A percentile compares a stretch with the other conserved stretches of the same genome.
Conservation (phyloP, 2,888 invertebrate genomes). For the Amblyteles armatorius region DNA sequence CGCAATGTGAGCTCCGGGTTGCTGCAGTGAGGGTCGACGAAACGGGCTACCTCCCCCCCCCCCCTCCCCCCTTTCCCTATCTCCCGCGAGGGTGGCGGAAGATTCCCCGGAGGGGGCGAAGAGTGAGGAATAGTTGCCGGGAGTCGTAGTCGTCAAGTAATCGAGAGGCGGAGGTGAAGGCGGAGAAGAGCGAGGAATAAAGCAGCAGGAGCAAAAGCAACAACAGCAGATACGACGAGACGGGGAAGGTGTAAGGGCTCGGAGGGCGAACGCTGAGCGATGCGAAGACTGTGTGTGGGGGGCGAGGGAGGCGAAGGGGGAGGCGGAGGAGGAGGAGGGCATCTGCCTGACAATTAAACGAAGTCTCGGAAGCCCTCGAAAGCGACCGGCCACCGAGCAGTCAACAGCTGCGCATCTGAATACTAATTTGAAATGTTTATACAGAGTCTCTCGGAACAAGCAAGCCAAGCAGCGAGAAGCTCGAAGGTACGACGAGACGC, state of each 20-base stretch:
- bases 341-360: conserved; percentile 84
- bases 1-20: conserved; percentile 64
- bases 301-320: conserved; percentile 60
- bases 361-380: conserved; percentile 83
- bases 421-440: conserved; percentile 84
- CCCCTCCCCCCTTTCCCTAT: not conserved
- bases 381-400: conserved; percentile 80
- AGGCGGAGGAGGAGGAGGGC: conserved; percentile 75
- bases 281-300: conserved; percentile 67
- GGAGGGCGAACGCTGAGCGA: conserved; percentile 55
- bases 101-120: conserved; percentile 62
- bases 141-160: conserved; percentile 36
- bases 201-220: conserved; percentile 34
- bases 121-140: conserved; percentile 14
- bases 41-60: conserved; percentile 35
- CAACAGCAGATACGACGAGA: conserved; percentile 37
- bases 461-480: conserved; percentile 34
- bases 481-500: conserved; percentile 28
- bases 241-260: conserved; percentile 65
- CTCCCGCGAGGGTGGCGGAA: conserved; percentile 64
- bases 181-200: conserved; percentile 36
- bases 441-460: conserved; percentile 77
- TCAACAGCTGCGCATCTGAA: conserved; percentile 84
- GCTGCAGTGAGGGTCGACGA: conserved; percentile 61
- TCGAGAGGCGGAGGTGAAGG: conserved; percentile 32